Conservation (phyloP, 2,888 invertebrate genomes). For the Xanthostigma xanthostigma region DNA sequence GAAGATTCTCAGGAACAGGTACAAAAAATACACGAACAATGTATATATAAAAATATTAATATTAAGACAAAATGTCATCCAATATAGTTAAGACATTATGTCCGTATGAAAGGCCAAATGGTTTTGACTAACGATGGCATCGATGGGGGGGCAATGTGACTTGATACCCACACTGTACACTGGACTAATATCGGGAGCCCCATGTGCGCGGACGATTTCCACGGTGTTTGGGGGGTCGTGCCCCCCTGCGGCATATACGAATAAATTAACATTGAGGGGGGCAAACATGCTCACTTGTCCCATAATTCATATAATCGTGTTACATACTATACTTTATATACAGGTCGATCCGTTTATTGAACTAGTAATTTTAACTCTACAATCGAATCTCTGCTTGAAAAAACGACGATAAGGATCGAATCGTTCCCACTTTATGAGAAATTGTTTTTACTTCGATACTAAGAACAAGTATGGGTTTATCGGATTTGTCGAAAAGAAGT, state of each 20-base stretch:
- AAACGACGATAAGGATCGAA: too few relatives aligned
- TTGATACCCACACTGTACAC: too few relatives aligned
- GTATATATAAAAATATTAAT: too few relatives aligned
- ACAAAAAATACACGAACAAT: too few relatives aligned
- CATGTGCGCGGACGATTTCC: not conserved
- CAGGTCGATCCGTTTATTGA: too few relatives aligned
- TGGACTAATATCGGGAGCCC: not conserved
- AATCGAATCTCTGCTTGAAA: too few relatives aligned
- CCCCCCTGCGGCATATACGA: not conserved
- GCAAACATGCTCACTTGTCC: not conserved
- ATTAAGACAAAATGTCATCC: not conserved
- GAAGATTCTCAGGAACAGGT: too few relatives aligned
- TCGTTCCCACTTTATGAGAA: too few relatives aligned
- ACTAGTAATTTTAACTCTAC: too few relatives aligned
- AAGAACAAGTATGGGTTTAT: too few relatives aligned
- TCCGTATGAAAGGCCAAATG: not conserved
- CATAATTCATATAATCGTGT: not conserved
- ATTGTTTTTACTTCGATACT: too few relatives aligned
- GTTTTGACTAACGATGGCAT: not conserved
- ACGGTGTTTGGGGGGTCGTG: constrained; percentile 2
- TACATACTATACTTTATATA: not conserved
- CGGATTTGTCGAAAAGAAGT: too few relatives aligned
- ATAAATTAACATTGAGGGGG: not conserved
- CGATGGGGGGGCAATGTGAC: not conserved
- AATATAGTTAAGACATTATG: constrained; percentile 2